Evolutionary conservation across 2,888 invertebrate genomes (phyloP).

Genomic region (Sicus ferrugineus): DNA sequence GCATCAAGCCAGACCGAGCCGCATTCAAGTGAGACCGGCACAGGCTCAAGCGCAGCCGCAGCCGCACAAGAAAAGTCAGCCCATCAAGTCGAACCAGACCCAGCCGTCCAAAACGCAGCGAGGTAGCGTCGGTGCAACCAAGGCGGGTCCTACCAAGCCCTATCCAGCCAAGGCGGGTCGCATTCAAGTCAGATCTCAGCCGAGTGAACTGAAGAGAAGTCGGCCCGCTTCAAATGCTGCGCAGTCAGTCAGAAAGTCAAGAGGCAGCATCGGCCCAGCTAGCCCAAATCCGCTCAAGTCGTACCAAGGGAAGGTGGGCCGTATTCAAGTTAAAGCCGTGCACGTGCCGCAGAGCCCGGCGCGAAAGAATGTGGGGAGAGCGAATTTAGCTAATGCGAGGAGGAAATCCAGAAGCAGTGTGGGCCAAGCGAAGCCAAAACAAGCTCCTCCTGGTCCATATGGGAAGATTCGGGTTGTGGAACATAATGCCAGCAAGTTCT

Average conservation of each 20-base stretch:
- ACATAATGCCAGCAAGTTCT: too few species aligned
- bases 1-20: not conserved
- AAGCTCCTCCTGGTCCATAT: too few species aligned
- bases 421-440: not conserved
- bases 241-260: not conserved
- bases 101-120: not conserved
- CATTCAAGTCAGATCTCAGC: not conserved
- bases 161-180: not conserved
- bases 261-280: not conserved
- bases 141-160: not conserved
- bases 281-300: not conserved
- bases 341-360: not conserved
- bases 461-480: too few species aligned
- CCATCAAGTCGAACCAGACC: not conserved
- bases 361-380: too few species aligned
- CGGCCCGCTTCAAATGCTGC: not conserved
- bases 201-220: not conserved
- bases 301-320: not conserved
- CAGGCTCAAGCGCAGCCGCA: not conserved
- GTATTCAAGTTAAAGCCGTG: not conserved
- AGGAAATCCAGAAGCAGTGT: not conserved
- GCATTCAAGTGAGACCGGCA: not conserved
- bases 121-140: not conserved
- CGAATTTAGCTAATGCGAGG: not conserved
- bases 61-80: not conserved